phyloP scores from a whole-genome alignment of 2,888 invertebrate genomes.

The Heterodera filipjevi region DNA sequence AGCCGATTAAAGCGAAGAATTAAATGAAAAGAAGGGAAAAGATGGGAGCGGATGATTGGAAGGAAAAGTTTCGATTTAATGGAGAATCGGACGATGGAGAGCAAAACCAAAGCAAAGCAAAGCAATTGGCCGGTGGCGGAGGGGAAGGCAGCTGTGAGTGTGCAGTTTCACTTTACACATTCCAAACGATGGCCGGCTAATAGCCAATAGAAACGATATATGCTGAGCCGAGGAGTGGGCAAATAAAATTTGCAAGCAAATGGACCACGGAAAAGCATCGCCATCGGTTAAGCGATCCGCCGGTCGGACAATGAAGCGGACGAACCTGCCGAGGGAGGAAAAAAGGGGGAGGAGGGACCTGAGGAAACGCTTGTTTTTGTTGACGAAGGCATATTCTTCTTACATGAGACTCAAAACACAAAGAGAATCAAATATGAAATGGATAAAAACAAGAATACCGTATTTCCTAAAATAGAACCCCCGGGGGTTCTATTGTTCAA shows the following conservation, averaged over 20 bases:
- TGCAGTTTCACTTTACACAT: conserved; percentile 3
- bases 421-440: no score
- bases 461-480: no score
- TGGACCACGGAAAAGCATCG: neutral
- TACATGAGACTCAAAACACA: no score
- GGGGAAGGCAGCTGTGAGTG: neutral
- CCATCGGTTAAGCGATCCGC: no score
- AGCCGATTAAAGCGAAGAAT: neutral
- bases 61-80: neutral
- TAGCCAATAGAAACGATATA: neutral
- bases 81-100: neutral
- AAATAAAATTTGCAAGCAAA: neutral
- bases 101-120: neutral
- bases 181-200: neutral
- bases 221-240: neutral
- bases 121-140: neutral
- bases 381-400: no score
- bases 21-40: neutral
- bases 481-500: no score
- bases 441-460: no score
- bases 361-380: no score
- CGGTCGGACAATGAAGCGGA: neutral
- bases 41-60: neutral
- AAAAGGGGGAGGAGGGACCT: neutral
- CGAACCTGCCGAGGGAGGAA: neutral